Evolutionary conservation across 2,888 invertebrate genomes (phyloP).

Genomic region (Caradrina kadenii): DNA sequence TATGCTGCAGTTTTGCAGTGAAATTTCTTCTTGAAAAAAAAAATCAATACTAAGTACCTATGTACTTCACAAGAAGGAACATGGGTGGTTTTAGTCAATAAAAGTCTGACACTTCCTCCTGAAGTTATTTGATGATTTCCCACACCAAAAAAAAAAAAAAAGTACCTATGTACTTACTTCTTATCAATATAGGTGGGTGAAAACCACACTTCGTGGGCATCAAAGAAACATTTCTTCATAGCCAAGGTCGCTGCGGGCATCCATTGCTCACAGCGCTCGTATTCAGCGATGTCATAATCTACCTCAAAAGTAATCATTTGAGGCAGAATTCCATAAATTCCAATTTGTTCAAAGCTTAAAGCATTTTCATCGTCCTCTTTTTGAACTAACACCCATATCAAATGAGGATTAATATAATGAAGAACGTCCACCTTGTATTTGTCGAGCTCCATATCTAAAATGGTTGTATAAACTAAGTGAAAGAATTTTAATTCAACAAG

Average conservation of each 20-base stretch:
- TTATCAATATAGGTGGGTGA: conserved; percentile 73
- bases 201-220: conserved; percentile 74
- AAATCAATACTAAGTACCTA: too few species aligned
- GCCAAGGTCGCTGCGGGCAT: conserved; percentile 69
- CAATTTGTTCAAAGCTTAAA: conserved; percentile 79
- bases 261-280: conserved; percentile 71
- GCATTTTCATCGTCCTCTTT: conserved; percentile 50
- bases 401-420: conserved; percentile 78
- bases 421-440: conserved; percentile 78
- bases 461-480: neutral
- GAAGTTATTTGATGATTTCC: too few species aligned
- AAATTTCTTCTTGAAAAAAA: too few species aligned
- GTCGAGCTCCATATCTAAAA: conserved; percentile 68
- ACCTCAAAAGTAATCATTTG: conserved; percentile 64
- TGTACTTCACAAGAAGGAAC: too few species aligned
- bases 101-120: too few species aligned
- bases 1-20: too few species aligned
- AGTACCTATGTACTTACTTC: conserved; percentile 68
- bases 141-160: too few species aligned
- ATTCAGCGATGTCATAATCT: conserved; percentile 61
- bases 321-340: conserved; percentile 80
- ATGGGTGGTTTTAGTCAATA: too few species aligned
- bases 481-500: conserved; percentile 1
- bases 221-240: conserved; percentile 68
- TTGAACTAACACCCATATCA: conserved; percentile 78